Evolutionary conservation across 2,888 invertebrate genomes (phyloP).

Genomic region (Synergus japonicus): DNA sequence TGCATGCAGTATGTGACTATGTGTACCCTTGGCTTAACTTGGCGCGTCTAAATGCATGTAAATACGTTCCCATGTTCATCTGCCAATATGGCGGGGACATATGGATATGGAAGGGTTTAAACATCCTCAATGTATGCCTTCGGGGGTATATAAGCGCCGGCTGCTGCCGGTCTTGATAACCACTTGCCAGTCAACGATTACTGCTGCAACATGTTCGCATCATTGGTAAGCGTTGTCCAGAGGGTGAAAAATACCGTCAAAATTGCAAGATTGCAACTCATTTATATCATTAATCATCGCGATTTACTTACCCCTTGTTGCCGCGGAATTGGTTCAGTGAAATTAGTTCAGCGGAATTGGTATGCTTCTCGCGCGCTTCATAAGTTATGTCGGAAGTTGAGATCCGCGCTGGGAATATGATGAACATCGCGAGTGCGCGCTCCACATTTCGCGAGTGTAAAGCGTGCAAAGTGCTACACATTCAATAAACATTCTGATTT

Average conservation of each 20-base stretch:
- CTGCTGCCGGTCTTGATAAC: constrained; percentile 52
- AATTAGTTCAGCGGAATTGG: too few species aligned
- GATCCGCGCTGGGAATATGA: not conserved
- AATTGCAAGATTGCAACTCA: not conserved
- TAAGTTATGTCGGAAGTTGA: constrained; percentile 6
- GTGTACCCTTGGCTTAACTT: constrained; percentile 55
- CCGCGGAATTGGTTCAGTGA: constrained; percentile 12
- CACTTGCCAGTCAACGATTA: constrained; percentile 57
- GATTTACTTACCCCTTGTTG: not conserved
- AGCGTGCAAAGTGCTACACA: not conserved
- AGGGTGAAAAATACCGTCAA: not conserved
- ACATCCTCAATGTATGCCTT: constrained; percentile 41
- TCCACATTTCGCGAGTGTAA: constrained; percentile 5
- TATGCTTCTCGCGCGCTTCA: not conserved
- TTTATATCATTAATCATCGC: too few species aligned
- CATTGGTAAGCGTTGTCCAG: constrained; percentile 53
- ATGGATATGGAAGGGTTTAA: not conserved
- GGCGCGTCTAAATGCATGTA: constrained; percentile 51
- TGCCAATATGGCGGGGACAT: constrained; percentile 8
- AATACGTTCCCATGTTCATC: constrained; percentile 51
- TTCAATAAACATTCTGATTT: too few species aligned
- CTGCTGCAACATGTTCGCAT: constrained; percentile 56
- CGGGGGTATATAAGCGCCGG: constrained; percentile 56
- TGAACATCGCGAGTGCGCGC: not conserved
- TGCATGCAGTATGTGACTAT: constrained; percentile 24